Evolutionary conservation across 2,888 invertebrate genomes (phyloP).

Genomic region (Himalopsyche kuldschensis): DNA sequence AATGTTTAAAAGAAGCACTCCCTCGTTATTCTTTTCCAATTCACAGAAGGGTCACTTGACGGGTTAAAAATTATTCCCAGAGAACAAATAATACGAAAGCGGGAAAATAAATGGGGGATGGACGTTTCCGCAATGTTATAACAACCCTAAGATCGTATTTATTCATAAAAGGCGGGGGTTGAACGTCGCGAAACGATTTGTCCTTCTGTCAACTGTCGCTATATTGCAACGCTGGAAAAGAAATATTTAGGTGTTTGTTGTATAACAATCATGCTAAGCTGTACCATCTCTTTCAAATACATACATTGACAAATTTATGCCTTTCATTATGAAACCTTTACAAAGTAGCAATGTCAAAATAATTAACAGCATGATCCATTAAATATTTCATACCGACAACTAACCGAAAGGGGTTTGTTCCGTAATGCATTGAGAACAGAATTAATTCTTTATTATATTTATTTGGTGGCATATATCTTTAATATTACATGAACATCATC

Average conservation of each 20-base stretch:
- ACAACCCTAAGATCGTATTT: constrained; percentile 39
- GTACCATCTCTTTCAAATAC: background rate
- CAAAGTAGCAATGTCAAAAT: background rate
- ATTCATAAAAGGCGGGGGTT: constrained; percentile 38
- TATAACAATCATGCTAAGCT: background rate
- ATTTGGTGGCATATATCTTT: too few species aligned
- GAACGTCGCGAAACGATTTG: constrained; percentile 40
- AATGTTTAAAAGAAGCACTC: background rate
- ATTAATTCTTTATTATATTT: too few species aligned
- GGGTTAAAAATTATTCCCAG: constrained; percentile 33
- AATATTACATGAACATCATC: too few species aligned
- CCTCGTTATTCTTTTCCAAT: constrained; percentile 16
- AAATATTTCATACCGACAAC: background rate
- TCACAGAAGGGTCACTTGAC: constrained; percentile 35
- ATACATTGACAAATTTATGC: background rate
- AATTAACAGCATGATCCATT: background rate
- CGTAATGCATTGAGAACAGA: too few species aligned
- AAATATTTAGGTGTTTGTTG: constrained; percentile 26
- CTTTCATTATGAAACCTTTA: background rate
- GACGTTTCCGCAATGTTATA: constrained; percentile 37
- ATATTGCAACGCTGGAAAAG: constrained; percentile 37
- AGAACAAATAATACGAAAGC: constrained; percentile 31
- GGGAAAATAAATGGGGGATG: constrained; percentile 37
- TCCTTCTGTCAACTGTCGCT: constrained; percentile 39
- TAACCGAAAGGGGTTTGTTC: background rate